Percentiles rank a stretch among this genome's conserved stretches.
Evolutionary conservation across 2,797 vertebrate genomes (phyloP).

Genomic region (Hypotaenidia philippensis): DNA sequence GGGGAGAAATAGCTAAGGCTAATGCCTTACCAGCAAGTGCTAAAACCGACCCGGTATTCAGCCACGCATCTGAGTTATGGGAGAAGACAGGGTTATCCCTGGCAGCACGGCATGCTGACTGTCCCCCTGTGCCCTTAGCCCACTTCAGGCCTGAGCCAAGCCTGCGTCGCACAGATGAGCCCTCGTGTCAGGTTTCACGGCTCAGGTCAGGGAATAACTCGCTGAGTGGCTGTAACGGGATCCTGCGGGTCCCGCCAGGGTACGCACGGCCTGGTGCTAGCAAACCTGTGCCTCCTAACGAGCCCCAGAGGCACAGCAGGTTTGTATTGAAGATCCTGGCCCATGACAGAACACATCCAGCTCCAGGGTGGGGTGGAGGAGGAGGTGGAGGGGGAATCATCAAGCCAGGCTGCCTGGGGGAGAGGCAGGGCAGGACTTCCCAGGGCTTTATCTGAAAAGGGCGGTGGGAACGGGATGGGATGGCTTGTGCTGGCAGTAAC

Average conservation of each 20-base stretch:
- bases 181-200: not conserved
- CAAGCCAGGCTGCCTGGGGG: not conserved
- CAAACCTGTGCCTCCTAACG: not conserved
- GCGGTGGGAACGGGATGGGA: accelerated
- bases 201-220: not conserved
- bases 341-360: not conserved
- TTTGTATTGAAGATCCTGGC: not conserved
- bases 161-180: not conserved
- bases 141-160: not conserved
- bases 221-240: not conserved
- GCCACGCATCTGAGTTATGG: not conserved
- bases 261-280: not conserved
- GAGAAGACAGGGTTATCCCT: not conserved
- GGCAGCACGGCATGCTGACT: not conserved
- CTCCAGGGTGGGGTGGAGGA: not conserved
- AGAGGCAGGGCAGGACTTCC: not conserved
- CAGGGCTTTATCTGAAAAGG: not conserved
- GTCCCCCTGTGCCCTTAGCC: not conserved
- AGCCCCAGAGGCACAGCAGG: not conserved
- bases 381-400: not conserved
- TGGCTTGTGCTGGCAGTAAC: not conserved
- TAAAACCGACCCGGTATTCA: not conserved
- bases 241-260: not conserved
- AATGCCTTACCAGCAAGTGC: not conserved
- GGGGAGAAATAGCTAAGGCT: not conserved